Conservation (phyloP, 2,888 invertebrate species). For the Invenusta paracnida region DNA sequence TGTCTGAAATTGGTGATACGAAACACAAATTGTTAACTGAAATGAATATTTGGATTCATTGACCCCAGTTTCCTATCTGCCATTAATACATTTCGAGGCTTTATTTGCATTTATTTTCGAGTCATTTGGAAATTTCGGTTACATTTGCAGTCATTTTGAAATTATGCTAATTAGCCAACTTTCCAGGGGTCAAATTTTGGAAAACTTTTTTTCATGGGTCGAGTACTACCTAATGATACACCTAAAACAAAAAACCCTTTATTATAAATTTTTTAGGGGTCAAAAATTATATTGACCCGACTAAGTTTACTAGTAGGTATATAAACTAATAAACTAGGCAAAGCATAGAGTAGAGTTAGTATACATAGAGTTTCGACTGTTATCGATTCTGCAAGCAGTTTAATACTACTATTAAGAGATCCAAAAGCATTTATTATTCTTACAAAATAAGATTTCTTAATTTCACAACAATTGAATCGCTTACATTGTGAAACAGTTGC, state of each 20-base stretch:
- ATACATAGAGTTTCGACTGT: too few relatives aligned
- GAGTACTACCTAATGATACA: background rate
- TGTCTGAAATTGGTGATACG: background rate
- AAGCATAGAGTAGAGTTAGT: too few relatives aligned
- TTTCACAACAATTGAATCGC: too few relatives aligned
- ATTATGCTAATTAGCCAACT: slow-evolving; percentile 6
- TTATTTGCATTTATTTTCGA: background rate
- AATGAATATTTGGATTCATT: background rate
- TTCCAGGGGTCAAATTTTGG: background rate
- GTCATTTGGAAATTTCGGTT: background rate
- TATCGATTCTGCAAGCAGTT: too few relatives aligned
- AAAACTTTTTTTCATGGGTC: background rate
- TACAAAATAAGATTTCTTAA: too few relatives aligned
- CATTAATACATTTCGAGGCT: background rate
- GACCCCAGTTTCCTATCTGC: background rate
- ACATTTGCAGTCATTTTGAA: background rate
- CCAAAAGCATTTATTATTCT: too few relatives aligned
- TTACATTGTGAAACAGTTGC: too few relatives aligned
- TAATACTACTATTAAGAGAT: too few relatives aligned
- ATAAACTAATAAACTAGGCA: too few relatives aligned
- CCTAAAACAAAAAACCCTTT: slow-evolving; percentile 7
- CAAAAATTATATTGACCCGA: slow-evolving; percentile 1
- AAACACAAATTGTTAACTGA: background rate
- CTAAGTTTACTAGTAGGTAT: too few relatives aligned
- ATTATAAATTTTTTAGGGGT: slow-evolving; percentile 19